These are phyloP conservation scores for Drosophila nigrodunni DNA, from an alignment of 1,140 invertebrate species.

Conservation along the genomic window DNA sequence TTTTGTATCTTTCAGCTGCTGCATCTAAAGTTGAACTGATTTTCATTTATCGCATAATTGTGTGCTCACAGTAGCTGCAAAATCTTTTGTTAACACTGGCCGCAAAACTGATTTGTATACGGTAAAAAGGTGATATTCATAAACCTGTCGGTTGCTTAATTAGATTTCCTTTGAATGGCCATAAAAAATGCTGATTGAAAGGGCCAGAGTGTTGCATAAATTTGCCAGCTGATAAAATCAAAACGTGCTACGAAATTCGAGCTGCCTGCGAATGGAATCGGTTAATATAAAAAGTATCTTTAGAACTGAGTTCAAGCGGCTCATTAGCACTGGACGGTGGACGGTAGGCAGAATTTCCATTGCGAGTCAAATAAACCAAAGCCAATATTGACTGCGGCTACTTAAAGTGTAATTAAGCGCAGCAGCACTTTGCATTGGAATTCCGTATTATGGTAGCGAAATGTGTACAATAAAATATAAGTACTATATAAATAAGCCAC, in stretches of 20 bases:
- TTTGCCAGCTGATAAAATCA: constrained; percentile 39
- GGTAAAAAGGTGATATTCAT: constrained; percentile 22
- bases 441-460: constrained; percentile 25
- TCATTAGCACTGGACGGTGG: constrained; percentile 8
- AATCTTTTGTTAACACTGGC: constrained; percentile 24
- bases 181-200: constrained; percentile 32
- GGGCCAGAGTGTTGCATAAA: constrained; percentile 35
- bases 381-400: constrained; percentile 72
- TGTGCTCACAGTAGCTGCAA: constrained; percentile 19
- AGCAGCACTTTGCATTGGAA: constrained; percentile 63
- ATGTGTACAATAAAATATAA: constrained; percentile 62
- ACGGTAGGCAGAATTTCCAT: constrained; percentile 41
- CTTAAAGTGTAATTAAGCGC: constrained; percentile 76
- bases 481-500: constrained; percentile 57
- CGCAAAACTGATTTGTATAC: constrained; percentile 6
- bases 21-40: background rate
- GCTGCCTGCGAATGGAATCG: constrained; percentile 3
- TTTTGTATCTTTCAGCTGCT: constrained; percentile 8
- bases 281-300: background rate
- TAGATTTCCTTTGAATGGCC: constrained; percentile 39
- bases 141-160: constrained; percentile 38
- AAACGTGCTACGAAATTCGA: constrained; percentile 32
- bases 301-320: background rate
- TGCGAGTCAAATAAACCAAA: constrained; percentile 54
- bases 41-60: constrained; percentile 25